Percentiles rank a stretch among this genome's conserved stretches.
These are phyloP conservation scores for Drosophila lacicola DNA, from an alignment of 2,888 invertebrate genomes.

Conservation along the genomic window DNA sequence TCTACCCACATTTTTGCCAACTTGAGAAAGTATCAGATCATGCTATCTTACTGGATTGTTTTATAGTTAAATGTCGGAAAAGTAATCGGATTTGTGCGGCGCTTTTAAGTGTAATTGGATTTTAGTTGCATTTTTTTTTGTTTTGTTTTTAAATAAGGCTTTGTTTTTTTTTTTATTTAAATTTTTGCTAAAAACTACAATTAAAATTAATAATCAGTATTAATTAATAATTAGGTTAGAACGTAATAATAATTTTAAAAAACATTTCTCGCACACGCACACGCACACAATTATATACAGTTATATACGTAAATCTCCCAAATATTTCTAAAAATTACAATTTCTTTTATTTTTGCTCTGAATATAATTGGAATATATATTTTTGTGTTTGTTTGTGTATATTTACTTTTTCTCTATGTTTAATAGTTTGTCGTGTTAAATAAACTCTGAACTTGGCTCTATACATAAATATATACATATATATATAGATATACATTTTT, in stretches of 20 bases:
- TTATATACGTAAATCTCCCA: slow-evolving; percentile 51
- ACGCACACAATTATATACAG: slow-evolving; percentile 61
- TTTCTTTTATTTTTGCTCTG: slow-evolving; percentile 37
- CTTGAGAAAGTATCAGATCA: neutral
- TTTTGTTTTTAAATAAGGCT: slow-evolving; percentile 72
- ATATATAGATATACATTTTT: neutral
- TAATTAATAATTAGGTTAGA: slow-evolving; percentile 73
- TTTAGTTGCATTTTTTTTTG: slow-evolving; percentile 21
- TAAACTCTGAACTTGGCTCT: slow-evolving; percentile 2
- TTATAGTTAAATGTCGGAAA: slow-evolving; percentile 30
- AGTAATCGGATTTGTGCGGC: slow-evolving; percentile 48
- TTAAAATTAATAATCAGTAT: slow-evolving; percentile 78
- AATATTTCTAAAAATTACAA: slow-evolving; percentile 54
- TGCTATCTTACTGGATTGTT: slow-evolving; percentile 7
- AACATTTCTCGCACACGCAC: slow-evolving; percentile 57
- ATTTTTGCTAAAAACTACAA: slow-evolving; percentile 78
- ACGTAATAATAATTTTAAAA: slow-evolving; percentile 67
- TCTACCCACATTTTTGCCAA: slow-evolving; percentile 24
- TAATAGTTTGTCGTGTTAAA: slow-evolving; percentile 39
- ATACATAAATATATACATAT: slow-evolving; percentile 7
- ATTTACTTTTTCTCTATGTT: slow-evolving; percentile 23
- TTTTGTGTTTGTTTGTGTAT: slow-evolving; percentile 40
- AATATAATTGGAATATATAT: slow-evolving; percentile 74
- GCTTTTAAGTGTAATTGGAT: slow-evolving; percentile 33
- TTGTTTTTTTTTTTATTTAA: slow-evolving; percentile 77